These are phyloP conservation scores for Hybos culiciformis DNA, from an alignment of 2,888 invertebrate species.

Conservation along the genomic window DNA sequence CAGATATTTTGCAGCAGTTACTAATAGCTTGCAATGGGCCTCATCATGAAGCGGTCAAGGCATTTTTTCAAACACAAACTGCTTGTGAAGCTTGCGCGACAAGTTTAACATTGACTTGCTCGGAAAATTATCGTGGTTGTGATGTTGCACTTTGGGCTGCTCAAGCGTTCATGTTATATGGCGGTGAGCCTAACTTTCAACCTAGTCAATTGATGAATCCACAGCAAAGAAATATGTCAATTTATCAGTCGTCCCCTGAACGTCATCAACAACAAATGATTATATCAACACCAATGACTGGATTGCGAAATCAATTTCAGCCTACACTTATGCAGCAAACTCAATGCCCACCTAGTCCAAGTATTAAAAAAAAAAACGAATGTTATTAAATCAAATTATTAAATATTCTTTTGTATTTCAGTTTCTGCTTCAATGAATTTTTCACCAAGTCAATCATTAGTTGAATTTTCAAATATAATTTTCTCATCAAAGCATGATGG, in stretches of 20 bases:
- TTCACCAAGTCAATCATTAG: conserved; percentile 14
- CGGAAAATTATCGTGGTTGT: conserved; percentile 41
- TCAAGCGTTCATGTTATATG: conserved; percentile 82
- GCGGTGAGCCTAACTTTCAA: conserved; percentile 52
- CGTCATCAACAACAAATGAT: conserved; percentile 23
- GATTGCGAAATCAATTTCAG: conserved; percentile 18
- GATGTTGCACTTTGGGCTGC: conserved; percentile 78
- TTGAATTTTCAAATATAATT: conserved; percentile 25
- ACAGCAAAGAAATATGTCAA: conserved; percentile 1
- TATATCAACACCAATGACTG: conserved; percentile 31
- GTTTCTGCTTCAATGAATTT: conserved; percentile 5
- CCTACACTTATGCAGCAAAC: conserved; percentile 32
- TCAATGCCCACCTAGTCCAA: conserved; percentile 34
- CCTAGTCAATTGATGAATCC: conserved; percentile 2
- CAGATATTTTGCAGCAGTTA: conserved; percentile 73
- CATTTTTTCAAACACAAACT: conserved; percentile 72
- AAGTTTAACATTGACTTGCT: conserved; percentile 72
- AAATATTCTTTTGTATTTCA: not conserved
- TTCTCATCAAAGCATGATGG: conserved; percentile 84
- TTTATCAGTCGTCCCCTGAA: not conserved
- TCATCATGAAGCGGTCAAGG: conserved; percentile 69
- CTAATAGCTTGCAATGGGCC: conserved; percentile 71
- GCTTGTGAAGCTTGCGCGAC: conserved; percentile 84
- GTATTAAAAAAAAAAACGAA: conserved; percentile 24
- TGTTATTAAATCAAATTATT: not conserved